A percentile compares a stretch with the other conserved stretches of the same genome.
Conservation (phyloP, 2,888 invertebrate genomes). For the Morpho helenor region DNA sequence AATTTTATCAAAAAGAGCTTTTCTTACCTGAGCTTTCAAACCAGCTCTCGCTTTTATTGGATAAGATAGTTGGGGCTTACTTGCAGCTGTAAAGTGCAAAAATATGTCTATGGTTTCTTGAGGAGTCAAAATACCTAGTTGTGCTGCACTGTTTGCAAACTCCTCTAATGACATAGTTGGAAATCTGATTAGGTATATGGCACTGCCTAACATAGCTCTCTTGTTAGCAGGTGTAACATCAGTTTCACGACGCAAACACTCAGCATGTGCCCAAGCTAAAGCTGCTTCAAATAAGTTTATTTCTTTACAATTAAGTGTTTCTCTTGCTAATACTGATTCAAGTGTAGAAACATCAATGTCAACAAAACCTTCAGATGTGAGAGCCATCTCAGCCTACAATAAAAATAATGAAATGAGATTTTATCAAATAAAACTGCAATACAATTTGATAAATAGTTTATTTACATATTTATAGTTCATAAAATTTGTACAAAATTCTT, state of each 20-base stretch:
- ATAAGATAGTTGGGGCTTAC: constrained; percentile 90
- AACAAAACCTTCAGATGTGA: constrained; percentile 96
- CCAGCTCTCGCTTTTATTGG: constrained; percentile 91
- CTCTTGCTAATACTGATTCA: constrained; percentile 93
- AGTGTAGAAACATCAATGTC: constrained; percentile 97
- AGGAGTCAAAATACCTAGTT: constrained; percentile 93
- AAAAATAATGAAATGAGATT: constrained; percentile 37
- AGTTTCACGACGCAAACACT: constrained; percentile 90
- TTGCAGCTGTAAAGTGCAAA: constrained; percentile 94
- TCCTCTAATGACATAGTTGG: constrained; percentile 95
- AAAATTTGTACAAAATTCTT: constrained; percentile 50
- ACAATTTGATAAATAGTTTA: constrained; percentile 72
- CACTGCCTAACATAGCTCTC: constrained; percentile 85
- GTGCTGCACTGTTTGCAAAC: constrained; percentile 97
- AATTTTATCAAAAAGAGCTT: constrained; percentile 2
- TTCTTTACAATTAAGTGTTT: constrained; percentile 97
- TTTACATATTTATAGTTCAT: constrained; percentile 51
- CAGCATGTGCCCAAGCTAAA: constrained; percentile 94
- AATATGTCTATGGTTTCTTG: constrained; percentile 97
- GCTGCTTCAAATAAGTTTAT: constrained; percentile 94
- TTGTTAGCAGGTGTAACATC: constrained; percentile 90
- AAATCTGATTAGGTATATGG: constrained; percentile 92
- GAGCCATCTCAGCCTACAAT: constrained; percentile 95
- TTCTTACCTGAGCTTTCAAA: constrained; percentile 88
- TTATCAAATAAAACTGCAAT: constrained; percentile 77